These are phyloP conservation scores for Rhipidura dahli DNA, from an alignment of 2,113 vertebrate species.

Conservation along the genomic window DNA sequence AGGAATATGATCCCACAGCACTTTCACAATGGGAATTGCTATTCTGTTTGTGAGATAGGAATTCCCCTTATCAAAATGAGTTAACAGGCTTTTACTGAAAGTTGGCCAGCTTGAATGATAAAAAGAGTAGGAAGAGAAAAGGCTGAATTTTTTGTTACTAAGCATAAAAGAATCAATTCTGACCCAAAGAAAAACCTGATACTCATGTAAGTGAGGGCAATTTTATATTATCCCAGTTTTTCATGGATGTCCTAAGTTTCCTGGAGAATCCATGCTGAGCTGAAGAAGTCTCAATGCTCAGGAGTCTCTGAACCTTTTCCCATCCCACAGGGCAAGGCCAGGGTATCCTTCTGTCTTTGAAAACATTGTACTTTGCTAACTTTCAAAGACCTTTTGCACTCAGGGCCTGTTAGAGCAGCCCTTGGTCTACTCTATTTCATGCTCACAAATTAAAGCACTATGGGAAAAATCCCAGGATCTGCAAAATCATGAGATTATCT, in stretches of 20 bases:
- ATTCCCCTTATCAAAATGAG: conserved; percentile 11
- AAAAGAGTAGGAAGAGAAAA: not conserved
- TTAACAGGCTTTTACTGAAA: not conserved
- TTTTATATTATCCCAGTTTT: not conserved
- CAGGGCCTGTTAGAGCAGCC: not conserved
- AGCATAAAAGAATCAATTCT: not conserved
- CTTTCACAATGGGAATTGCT: not conserved
- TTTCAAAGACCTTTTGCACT: not conserved
- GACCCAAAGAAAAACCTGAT: not conserved
- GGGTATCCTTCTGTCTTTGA: not conserved
- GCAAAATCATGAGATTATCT: not conserved
- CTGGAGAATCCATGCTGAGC: not conserved
- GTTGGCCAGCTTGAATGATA: not conserved
- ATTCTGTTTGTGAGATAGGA: not conserved
- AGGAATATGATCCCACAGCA: not conserved
- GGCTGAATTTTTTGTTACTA: not conserved
- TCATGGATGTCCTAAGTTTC: not conserved
- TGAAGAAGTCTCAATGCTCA: not conserved
- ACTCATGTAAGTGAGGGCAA: not conserved
- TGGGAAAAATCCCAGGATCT: not conserved
- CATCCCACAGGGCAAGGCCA: not conserved
- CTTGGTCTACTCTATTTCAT: not conserved
- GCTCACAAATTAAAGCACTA: not conserved
- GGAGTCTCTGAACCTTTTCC: not conserved
- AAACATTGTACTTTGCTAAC: not conserved